phyloP scores from a whole-genome alignment of 64 coral and sea anemone species.

The Actinia tenebrosa region DNA sequence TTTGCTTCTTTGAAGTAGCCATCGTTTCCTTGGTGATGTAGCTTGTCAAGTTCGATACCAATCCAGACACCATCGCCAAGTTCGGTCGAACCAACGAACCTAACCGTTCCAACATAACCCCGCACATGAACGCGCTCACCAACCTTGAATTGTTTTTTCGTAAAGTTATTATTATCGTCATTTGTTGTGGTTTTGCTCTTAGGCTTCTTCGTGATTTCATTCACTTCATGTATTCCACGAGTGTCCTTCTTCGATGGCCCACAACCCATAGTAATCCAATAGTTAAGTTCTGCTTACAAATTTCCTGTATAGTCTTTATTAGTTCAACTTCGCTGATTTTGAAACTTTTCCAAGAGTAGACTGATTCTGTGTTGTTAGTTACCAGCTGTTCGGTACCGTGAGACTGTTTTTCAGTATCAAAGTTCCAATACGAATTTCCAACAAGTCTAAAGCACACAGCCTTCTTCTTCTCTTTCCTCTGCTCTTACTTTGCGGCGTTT shows the following conservation, averaged over 20 bases:
- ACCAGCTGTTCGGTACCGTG: too few species aligned
- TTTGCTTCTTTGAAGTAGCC: slow-evolving; percentile 46
- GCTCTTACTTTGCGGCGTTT: too few species aligned
- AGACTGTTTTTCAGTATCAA: too few species aligned
- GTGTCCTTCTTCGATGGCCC: slow-evolving; percentile 25
- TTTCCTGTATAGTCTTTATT: too few species aligned
- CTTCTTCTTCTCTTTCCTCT: too few species aligned
- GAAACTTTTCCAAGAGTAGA: too few species aligned
- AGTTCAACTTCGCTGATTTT: too few species aligned
- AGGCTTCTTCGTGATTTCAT: not conserved
- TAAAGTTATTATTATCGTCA: not conserved
- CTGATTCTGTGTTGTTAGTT: too few species aligned
- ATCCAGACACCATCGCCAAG: slow-evolving; percentile 79
- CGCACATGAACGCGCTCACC: slow-evolving; percentile 70
- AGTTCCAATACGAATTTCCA: too few species aligned
- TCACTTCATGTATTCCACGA: not conserved
- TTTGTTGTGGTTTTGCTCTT: slow-evolving; percentile 7
- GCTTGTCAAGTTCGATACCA: slow-evolving; percentile 61
- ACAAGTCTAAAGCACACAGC: too few species aligned
- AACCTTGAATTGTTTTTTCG: slow-evolving; percentile 23
- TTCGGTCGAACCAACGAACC: slow-evolving; percentile 49
- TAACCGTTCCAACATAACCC: slow-evolving; percentile 85
- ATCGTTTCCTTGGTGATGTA: slow-evolving; percentile 59
- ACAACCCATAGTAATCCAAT: slow-evolving; percentile 32
- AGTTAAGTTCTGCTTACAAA: not conserved